Evolutionary conservation across 2,888 invertebrate genomes (phyloP).

Genomic region (Tanytarsus gracilentus): DNA sequence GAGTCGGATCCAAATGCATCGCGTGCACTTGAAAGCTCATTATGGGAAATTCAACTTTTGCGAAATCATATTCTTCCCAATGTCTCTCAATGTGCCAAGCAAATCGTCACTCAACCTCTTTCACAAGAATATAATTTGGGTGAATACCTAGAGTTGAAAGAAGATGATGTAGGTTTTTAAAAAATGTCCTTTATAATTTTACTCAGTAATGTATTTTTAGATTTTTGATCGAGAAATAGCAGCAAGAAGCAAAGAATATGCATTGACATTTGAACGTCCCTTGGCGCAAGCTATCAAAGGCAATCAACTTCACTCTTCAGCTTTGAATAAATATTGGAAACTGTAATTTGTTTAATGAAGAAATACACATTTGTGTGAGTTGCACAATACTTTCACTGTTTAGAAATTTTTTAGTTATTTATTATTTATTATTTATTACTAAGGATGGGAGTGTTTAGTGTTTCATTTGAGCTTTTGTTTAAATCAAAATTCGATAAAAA

Average conservation of each 20-base stretch:
- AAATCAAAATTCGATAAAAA: too few species aligned
- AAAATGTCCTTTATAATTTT: neutral
- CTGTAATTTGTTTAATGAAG: conserved; percentile 32
- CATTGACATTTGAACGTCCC: conserved; percentile 66
- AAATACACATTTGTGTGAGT: too few species aligned
- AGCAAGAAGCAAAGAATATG: conserved; percentile 63
- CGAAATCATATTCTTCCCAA: conserved; percentile 64
- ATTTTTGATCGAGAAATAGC: conserved; percentile 70
- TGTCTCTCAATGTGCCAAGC: conserved; percentile 59
- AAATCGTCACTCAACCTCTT: conserved; percentile 56
- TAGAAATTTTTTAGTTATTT: too few species aligned
- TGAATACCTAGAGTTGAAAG: conserved; percentile 54
- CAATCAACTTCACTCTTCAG: conserved; percentile 43
- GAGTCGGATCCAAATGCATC: conserved; percentile 71
- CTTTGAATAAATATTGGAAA: conserved; percentile 58
- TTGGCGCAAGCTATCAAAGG: conserved; percentile 48
- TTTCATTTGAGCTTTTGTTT: too few species aligned
- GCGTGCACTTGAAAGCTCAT: conserved; percentile 75
- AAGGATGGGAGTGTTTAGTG: too few species aligned
- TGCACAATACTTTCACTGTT: too few species aligned
- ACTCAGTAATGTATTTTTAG: conserved; percentile 40
- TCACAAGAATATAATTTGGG: conserved; percentile 63
- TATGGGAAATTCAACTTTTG: conserved; percentile 85
- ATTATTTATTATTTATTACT: too few species aligned
- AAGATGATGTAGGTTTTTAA: conserved; percentile 48